phyloP scores from a whole-genome alignment of 2,888 invertebrate species.

The Sarcophaga rosellei region DNA sequence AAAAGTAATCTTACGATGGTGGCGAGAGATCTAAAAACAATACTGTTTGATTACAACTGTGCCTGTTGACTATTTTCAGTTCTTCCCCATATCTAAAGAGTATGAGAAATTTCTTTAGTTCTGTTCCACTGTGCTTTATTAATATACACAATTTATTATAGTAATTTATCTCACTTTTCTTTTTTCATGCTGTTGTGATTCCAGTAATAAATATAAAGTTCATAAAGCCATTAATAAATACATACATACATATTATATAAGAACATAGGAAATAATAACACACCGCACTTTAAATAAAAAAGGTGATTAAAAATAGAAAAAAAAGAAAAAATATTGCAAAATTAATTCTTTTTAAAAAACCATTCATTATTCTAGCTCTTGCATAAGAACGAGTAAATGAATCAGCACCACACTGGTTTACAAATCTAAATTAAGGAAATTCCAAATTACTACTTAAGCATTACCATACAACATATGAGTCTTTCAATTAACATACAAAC shows the following conservation, averaged over 20 bases:
- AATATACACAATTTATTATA: not conserved
- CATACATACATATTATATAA: slow-evolving; percentile 8
- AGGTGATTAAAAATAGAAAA: not conserved
- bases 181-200: not conserved
- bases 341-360: not conserved
- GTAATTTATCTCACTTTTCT: not conserved
- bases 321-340: not conserved
- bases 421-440: not conserved
- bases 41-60: too few relatives aligned
- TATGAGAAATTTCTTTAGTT: too few relatives aligned
- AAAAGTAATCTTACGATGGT: too few relatives aligned
- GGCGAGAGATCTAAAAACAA: too few relatives aligned
- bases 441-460: not conserved
- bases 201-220: slow-evolving; percentile 8
- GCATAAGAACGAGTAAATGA: not conserved
- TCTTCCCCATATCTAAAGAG: too few relatives aligned
- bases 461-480: too few relatives aligned
- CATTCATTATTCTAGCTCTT: not conserved
- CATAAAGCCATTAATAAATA: not conserved
- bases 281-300: slow-evolving; percentile 1
- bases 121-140: not conserved
- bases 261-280: not conserved
- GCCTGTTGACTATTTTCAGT: too few relatives aligned
- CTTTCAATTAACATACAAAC: too few relatives aligned
- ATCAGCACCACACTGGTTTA: not conserved